A percentile compares a stretch with the other conserved stretches of the same genome.
Evolutionary conservation across 2,888 invertebrate genomes (phyloP).

Genomic region (Mechanitis messenoides): DNA sequence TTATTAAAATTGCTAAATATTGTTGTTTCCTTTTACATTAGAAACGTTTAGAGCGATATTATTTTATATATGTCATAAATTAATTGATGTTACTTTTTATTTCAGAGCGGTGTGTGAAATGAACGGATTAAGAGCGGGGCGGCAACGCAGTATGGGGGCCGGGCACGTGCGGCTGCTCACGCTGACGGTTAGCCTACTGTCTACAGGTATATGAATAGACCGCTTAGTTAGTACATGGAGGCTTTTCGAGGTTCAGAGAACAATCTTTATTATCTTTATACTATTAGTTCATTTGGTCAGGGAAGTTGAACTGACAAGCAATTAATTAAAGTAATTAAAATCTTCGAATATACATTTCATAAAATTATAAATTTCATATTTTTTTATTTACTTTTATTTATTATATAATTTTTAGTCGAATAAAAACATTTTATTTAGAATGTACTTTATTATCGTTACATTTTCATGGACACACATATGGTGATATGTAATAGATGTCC

Average conservation of each 20-base stretch:
- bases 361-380: too few relatives aligned
- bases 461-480: background rate
- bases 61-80: background rate
- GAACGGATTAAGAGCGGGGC: slow-evolving; percentile 29
- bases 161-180: slow-evolving; percentile 43
- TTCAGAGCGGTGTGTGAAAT: slow-evolving; percentile 33
- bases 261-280: too few relatives aligned
- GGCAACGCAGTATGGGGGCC: slow-evolving; percentile 39
- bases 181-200: slow-evolving; percentile 47
- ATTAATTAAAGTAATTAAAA: too few relatives aligned
- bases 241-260: too few relatives aligned
- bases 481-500: background rate
- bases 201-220: slow-evolving; percentile 43
- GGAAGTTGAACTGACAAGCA: too few relatives aligned
- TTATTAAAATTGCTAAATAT: too few relatives aligned
- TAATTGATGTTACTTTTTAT: slow-evolving; percentile 13
- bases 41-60: too few relatives aligned
- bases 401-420: background rate
- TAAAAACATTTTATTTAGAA: background rate
- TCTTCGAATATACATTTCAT: too few relatives aligned
- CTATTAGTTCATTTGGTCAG: too few relatives aligned
- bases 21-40: too few relatives aligned
- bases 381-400: too few relatives aligned
- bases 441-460: background rate
- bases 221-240: slow-evolving; percentile 1